These are phyloP conservation scores for Trypoxylus dichotomus DNA, from an alignment of 1,140 invertebrate species.

Conservation along the genomic window DNA sequence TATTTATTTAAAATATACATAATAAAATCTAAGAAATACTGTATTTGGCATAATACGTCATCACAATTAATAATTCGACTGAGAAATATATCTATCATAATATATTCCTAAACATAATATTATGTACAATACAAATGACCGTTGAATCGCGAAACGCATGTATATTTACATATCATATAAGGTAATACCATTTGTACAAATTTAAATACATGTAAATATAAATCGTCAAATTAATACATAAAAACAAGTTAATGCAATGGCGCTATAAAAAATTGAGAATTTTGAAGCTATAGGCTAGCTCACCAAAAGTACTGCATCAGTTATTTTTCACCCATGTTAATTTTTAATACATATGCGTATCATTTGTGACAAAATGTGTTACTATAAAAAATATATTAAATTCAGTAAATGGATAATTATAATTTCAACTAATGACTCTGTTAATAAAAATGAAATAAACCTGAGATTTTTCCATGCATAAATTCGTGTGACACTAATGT, in stretches of 20 bases:
- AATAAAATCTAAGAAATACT: conserved; percentile 53
- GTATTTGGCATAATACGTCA: conserved; percentile 52
- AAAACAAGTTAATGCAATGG: not conserved
- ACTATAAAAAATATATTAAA: not conserved
- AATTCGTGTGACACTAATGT: too few relatives aligned
- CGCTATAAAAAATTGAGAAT: not conserved
- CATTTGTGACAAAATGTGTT: not conserved
- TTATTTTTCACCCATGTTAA: not conserved
- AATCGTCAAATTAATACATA: not conserved
- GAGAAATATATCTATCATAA: conserved; percentile 36
- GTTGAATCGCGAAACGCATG: not conserved
- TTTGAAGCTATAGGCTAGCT: not conserved
- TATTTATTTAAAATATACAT: conserved; percentile 55
- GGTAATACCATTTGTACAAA: conserved; percentile 1
- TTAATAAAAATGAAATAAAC: too few relatives aligned
- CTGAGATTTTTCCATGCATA: too few relatives aligned
- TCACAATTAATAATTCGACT: conserved; percentile 55
- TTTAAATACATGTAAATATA: not conserved
- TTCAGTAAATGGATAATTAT: not conserved
- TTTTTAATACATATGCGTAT: not conserved
- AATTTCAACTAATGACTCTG: too few relatives aligned
- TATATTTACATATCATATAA: not conserved
- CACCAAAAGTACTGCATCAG: not conserved
- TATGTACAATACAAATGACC: conserved; percentile 6
- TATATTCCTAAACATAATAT: conserved; percentile 20